phyloP scores from a whole-genome alignment of 2,113 vertebrate genomes.

The Mobula hypostoma region DNA sequence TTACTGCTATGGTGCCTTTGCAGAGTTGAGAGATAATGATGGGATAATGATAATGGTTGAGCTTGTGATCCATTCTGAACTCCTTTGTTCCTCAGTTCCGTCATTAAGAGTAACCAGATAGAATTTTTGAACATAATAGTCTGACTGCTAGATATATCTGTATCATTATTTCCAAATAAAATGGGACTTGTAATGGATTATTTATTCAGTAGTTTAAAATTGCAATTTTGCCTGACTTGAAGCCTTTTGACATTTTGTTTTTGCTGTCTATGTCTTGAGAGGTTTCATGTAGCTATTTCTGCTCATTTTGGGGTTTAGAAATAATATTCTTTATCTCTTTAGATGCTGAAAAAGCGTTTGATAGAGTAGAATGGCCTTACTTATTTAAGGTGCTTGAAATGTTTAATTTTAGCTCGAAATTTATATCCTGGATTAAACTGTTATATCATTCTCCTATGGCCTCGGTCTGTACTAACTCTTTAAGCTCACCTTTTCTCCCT shows the following conservation, averaged over 20 bases:
- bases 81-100: background rate
- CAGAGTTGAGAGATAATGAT: background rate
- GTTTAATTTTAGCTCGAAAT: too few species aligned
- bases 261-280: background rate
- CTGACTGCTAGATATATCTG: background rate
- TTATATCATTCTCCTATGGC: too few species aligned
- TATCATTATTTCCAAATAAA: background rate
- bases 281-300: background rate
- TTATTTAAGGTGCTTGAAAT: too few species aligned
- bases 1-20: too few species aligned
- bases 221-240: background rate
- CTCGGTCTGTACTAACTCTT: too few species aligned
- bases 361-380: too few species aligned
- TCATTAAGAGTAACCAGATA: background rate
- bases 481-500: too few species aligned
- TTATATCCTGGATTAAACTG: too few species aligned
- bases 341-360: too few species aligned
- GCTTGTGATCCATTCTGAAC: background rate
- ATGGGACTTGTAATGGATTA: background rate
- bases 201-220: background rate
- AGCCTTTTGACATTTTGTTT: background rate
- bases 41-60: background rate
- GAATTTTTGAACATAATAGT: background rate
- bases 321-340: background rate
- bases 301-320: slow-evolving; percentile 20